Conservation (phyloP, 2,888 invertebrate genomes). For the Penaeus monodon region DNA sequence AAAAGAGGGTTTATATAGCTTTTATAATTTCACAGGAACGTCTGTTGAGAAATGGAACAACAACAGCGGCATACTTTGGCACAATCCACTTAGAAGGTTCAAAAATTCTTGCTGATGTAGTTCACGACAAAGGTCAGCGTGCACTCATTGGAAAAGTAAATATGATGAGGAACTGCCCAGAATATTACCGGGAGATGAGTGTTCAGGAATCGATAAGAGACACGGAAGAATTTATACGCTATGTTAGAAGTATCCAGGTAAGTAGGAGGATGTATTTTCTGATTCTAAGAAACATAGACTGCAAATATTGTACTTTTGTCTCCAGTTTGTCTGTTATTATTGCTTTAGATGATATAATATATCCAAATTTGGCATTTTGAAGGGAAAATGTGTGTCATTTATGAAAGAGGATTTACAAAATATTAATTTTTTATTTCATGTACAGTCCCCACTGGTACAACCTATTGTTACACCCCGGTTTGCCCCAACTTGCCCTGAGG, state of each 20-base stretch:
- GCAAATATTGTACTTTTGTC: neutral
- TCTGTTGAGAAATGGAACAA: constrained; percentile 84
- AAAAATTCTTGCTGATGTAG: constrained; percentile 79
- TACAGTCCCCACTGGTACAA: constrained; percentile 74
- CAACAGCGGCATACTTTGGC: constrained; percentile 90
- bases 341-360: neutral
- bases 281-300: no score
- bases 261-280: neutral
- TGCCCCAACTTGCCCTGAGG: constrained; percentile 82
- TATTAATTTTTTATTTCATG: neutral
- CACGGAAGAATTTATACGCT: constrained; percentile 64
- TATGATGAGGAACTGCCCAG: constrained; percentile 64
- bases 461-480: constrained; percentile 87
- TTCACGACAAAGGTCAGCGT: constrained; percentile 79
- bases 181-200: constrained; percentile 62
- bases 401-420: neutral
- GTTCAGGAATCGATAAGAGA: constrained; percentile 61
- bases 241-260: constrained; percentile 62
- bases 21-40: constrained; percentile 70
- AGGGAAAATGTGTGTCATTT: neutral
- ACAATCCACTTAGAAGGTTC: constrained; percentile 82
- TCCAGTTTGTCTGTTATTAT: neutral
- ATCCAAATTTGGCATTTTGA: neutral
- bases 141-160: constrained; percentile 75
- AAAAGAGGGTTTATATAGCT: neutral